phyloP scores from a whole-genome alignment of 1,140 invertebrate species.

The Homalodisca vitripennis region DNA sequence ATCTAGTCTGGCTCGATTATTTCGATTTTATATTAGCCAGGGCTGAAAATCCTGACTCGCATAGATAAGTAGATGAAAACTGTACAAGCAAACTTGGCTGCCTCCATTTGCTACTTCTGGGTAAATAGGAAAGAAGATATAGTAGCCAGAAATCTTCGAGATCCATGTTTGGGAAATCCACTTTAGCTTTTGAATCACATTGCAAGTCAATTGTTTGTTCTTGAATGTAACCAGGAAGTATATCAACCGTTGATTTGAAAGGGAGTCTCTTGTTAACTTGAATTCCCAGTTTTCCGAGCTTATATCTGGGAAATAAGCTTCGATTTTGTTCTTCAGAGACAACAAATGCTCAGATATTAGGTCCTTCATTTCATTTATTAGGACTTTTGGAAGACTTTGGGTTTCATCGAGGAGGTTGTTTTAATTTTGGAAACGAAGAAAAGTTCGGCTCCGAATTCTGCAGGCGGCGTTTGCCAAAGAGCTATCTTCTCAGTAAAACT shows the following conservation, averaged over 20 bases:
- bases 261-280: slow-evolving; percentile 7
- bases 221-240: slow-evolving; percentile 11
- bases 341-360: slow-evolving; percentile 10
- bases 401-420: neutral
- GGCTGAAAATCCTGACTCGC: slow-evolving; percentile 32
- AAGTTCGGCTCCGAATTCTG: neutral
- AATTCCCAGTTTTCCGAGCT: slow-evolving; percentile 11
- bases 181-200: slow-evolving; percentile 16
- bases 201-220: neutral
- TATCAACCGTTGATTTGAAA: slow-evolving; percentile 22
- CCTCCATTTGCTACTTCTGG: slow-evolving; percentile 22
- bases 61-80: slow-evolving; percentile 32
- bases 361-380: slow-evolving; percentile 16
- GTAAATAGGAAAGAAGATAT: slow-evolving; percentile 23
- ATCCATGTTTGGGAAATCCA: neutral
- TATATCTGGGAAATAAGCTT: slow-evolving; percentile 15
- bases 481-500: slow-evolving; percentile 20
- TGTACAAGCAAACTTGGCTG: slow-evolving; percentile 19
- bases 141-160: slow-evolving; percentile 17
- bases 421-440: neutral
- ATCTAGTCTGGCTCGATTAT: slow-evolving; percentile 25
- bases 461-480: too few relatives aligned
- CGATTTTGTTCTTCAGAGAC: neutral
- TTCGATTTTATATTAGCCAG: slow-evolving; percentile 32
- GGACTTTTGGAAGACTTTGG: neutral